Conservation (phyloP, 2,113 vertebrate species). For the Zosterops japonicus region DNA sequence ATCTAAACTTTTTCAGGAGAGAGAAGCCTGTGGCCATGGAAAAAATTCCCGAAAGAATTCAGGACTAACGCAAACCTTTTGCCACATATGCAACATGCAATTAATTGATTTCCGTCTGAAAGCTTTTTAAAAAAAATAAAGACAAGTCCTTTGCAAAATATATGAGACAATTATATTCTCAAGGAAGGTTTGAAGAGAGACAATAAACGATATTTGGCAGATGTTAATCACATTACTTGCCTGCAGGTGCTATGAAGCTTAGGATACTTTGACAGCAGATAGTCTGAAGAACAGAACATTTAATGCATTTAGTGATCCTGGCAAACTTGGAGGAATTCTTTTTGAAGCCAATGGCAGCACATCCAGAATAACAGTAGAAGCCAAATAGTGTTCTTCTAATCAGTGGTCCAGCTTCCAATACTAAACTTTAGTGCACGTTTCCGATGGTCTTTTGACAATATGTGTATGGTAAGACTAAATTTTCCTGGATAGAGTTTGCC, state of each 20-base stretch:
- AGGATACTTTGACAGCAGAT: neutral
- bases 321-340: neutral
- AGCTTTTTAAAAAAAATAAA: neutral
- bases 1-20: neutral
- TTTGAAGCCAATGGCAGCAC: neutral
- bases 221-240: neutral
- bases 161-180: neutral
- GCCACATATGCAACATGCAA: neutral
- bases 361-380: neutral
- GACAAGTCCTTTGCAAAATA: neutral
- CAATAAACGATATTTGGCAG: neutral
- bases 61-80: neutral
- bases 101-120: neutral
- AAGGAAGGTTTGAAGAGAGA: neutral
- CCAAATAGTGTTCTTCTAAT: neutral
- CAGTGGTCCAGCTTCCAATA: neutral
- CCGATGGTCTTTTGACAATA: neutral
- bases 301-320: neutral
- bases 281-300: neutral
- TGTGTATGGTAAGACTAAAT: neutral
- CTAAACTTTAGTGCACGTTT: neutral
- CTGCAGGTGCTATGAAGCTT: neutral
- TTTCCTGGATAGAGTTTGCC: neutral
- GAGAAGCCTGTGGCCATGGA: neutral
- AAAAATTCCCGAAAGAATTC: neutral